Evolutionary conservation across 2,797 vertebrate genomes (phyloP).

Genomic region (Chiropotes sagulatus): DNA sequence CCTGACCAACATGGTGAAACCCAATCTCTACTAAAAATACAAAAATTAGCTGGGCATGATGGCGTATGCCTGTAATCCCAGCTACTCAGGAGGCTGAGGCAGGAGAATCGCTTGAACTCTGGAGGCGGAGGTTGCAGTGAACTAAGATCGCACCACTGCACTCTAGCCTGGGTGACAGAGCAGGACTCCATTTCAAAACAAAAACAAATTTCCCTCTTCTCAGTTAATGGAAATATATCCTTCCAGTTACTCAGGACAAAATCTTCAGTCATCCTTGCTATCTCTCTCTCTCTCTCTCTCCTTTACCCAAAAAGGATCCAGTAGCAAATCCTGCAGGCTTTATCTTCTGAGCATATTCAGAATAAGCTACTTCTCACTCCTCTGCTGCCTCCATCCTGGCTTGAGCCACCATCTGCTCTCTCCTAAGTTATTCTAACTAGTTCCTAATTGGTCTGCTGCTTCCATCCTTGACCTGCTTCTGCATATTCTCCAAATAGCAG

Average conservation of each 20-base stretch:
- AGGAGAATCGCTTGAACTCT: no score
- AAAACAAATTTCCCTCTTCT: background rate
- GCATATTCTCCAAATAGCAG: background rate
- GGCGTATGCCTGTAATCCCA: no score
- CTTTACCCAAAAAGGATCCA: background rate
- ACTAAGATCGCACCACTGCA: no score
- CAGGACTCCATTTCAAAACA: no score
- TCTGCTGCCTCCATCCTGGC: background rate
- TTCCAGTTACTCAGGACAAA: background rate
- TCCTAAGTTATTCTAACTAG: background rate
- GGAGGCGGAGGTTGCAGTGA: no score
- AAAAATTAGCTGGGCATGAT: no score
- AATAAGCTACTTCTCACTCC: background rate
- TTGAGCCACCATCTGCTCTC: background rate
- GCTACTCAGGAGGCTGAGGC: no score
- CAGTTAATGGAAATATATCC: background rate
- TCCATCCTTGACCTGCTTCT: background rate
- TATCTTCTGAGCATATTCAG: background rate
- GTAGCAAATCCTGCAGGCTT: background rate
- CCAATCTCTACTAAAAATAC: no score
- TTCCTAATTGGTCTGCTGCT: background rate
- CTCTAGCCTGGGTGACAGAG: no score
- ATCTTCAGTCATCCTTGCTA: background rate
- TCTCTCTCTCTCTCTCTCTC: background rate
- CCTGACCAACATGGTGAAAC: no score